These are phyloP conservation scores for Pimpla rufipes DNA, from an alignment of 2,888 invertebrate genomes.

Conservation along the genomic window DNA sequence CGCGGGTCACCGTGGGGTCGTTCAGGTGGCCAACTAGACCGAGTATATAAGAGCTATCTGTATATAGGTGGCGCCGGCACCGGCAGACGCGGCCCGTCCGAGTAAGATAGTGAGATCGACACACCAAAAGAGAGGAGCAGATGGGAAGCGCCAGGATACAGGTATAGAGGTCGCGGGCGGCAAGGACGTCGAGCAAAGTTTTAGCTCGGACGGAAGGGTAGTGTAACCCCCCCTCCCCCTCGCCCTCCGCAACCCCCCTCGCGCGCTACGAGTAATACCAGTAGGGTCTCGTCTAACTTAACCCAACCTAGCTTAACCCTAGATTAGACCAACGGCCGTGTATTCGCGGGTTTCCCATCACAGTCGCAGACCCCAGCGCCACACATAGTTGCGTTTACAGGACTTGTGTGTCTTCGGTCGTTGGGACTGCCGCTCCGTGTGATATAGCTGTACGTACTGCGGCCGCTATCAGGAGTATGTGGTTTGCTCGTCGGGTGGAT, in stretches of 20 bases:
- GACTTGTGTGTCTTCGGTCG: slow-evolving; percentile 15
- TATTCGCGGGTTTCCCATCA: slow-evolving; percentile 69
- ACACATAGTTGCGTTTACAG: slow-evolving; percentile 5
- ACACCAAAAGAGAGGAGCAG: slow-evolving; percentile 46
- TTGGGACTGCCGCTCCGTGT: slow-evolving; percentile 2
- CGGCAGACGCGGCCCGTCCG: slow-evolving; percentile 27
- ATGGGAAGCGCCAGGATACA: slow-evolving; percentile 40
- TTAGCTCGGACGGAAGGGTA: slow-evolving; percentile 60
- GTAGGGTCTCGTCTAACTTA: slow-evolving; percentile 78
- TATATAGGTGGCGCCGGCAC: slow-evolving; percentile 28
- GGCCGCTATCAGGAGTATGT: not conserved
- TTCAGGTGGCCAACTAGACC: slow-evolving; percentile 64
- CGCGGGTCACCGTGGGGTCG: slow-evolving; percentile 71
- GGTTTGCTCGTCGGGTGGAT: slow-evolving; percentile 14
- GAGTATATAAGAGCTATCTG: slow-evolving; percentile 45
- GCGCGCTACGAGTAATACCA: slow-evolving; percentile 78
- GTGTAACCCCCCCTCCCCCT: slow-evolving; percentile 70
- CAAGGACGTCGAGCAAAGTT: slow-evolving; percentile 62
- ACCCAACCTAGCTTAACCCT: slow-evolving; percentile 79
- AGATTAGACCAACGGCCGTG: slow-evolving; percentile 80
- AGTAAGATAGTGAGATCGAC: slow-evolving; percentile 52
- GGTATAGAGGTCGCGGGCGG: not conserved
- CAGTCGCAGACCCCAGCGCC: slow-evolving; percentile 15
- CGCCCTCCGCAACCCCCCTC: no score
- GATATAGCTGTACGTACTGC: not conserved